phyloP scores from a whole-genome alignment of 2,888 invertebrate genomes.

The Crepidodera aurea region DNA sequence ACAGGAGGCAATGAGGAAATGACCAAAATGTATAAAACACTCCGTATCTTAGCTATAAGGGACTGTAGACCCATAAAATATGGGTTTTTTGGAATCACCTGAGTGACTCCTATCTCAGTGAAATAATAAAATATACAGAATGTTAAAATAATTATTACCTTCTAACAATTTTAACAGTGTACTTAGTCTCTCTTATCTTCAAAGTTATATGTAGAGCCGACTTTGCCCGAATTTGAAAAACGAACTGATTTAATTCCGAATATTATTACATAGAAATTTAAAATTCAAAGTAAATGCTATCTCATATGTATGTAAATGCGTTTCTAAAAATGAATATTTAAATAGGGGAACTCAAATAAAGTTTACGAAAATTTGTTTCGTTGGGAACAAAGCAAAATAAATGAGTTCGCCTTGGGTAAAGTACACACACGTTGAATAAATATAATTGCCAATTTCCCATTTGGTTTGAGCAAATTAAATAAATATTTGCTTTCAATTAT shows the following conservation, averaged over 20 bases:
- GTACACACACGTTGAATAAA: conserved; percentile 29
- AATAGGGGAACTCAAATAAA: conserved; percentile 61
- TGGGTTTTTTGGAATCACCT: no score
- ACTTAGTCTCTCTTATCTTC: no score
- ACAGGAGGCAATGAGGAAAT: no score
- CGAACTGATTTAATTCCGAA: conserved; percentile 63
- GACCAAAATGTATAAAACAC: no score
- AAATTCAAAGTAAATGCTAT: conserved; percentile 63
- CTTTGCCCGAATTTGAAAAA: conserved; percentile 53
- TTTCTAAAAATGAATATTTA: conserved; percentile 62
- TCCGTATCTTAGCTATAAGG: no score
- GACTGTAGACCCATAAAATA: no score
- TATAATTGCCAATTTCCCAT: conserved; percentile 35
- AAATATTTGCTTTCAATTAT: conserved; percentile 38
- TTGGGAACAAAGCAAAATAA: conserved; percentile 57
- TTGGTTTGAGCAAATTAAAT: conserved; percentile 31
- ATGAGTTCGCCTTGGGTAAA: conserved; percentile 45
- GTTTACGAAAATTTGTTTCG: conserved; percentile 60
- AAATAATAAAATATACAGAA: no score
- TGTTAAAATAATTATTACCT: no score
- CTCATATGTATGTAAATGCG: conserved; percentile 63
- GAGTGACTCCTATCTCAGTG: no score
- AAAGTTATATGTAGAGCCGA: no score
- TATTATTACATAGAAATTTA: conserved; percentile 63
- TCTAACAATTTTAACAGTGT: no score